A percentile compares a stretch with the other conserved stretches of the same genome.
Evolutionary conservation across 2,888 invertebrate species (phyloP).

Genomic region (Drosophila prostipennis): DNA sequence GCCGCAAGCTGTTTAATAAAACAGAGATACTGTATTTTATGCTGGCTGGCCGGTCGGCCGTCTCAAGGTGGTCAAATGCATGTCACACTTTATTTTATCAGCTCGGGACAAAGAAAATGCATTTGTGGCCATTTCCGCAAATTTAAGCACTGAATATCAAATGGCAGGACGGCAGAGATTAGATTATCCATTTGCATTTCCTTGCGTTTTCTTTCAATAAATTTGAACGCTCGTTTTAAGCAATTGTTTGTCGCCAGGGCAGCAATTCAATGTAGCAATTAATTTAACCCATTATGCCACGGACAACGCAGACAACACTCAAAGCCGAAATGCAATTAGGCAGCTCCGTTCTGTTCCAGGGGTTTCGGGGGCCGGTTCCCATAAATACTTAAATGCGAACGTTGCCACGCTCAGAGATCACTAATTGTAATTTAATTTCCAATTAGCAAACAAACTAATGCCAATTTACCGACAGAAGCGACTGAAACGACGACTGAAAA

Average conservation of each 20-base stretch:
- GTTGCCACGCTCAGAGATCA: conserved; percentile 77
- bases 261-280: conserved; percentile 46
- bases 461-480: conserved; percentile 69
- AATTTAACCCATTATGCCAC: conserved; percentile 61
- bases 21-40: conserved; percentile 10
- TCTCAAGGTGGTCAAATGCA: conserved; percentile 15
- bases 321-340: conserved; percentile 60
- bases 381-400: conserved; percentile 77
- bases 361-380: conserved; percentile 14
- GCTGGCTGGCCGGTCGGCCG: not conserved
- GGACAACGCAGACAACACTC: conserved; percentile 31
- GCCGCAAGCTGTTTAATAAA: conserved; percentile 43
- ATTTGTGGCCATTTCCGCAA: conserved; percentile 8
- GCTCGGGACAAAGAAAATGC: conserved; percentile 17
- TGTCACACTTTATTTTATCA: not conserved
- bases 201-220: conserved; percentile 15
- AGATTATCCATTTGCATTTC: conserved; percentile 2
- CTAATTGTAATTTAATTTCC: conserved; percentile 84
- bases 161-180: conserved; percentile 4
- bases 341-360: conserved; percentile 26
- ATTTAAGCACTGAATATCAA: not conserved
- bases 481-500: conserved; percentile 52
- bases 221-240: conserved; percentile 5
- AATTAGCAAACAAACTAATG: conserved; percentile 83
- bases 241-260: conserved; percentile 6